Percentiles rank a stretch among this genome's conserved stretches.
These are phyloP conservation scores for Stegodyphus dumicola DNA, from an alignment of 1,140 invertebrate species.

Conservation along the genomic window DNA sequence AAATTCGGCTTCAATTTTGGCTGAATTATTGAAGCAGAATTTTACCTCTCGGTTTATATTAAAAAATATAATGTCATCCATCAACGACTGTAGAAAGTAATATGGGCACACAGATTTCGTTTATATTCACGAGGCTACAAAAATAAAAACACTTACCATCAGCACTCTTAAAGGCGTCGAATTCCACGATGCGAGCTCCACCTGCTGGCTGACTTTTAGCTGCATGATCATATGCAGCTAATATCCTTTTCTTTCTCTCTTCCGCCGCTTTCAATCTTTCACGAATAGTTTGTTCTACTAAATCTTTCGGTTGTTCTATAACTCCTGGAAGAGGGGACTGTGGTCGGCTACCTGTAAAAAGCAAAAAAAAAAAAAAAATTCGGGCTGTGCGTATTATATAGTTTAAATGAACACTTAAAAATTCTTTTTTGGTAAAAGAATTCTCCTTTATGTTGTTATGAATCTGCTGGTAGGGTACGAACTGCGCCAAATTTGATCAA, in stretches of 20 bases:
- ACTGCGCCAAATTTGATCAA: too few species aligned
- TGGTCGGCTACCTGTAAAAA: not conserved
- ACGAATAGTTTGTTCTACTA: slow-evolving; percentile 63
- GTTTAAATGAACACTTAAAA: too few species aligned
- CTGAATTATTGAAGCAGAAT: too few species aligned
- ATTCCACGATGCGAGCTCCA: slow-evolving; percentile 55
- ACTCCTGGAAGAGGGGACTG: not conserved
- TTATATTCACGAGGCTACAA: not conserved
- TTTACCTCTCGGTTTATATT: too few species aligned
- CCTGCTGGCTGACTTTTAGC: slow-evolving; percentile 62
- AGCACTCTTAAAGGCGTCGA: slow-evolving; percentile 61
- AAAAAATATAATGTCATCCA: too few species aligned
- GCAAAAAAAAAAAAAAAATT: not conserved
- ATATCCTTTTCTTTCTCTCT: slow-evolving; percentile 57
- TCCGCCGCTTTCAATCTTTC: slow-evolving; percentile 55
- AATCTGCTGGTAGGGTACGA: too few species aligned
- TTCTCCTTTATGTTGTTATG: too few species aligned
- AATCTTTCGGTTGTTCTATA: slow-evolving; percentile 27
- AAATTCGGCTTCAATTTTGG: too few species aligned
- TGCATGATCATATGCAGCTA: slow-evolving; percentile 63
- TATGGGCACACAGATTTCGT: too few species aligned
- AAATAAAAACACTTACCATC: slow-evolving; percentile 60
- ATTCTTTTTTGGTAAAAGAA: too few species aligned
- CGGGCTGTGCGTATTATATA: too few species aligned
- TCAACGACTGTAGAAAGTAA: too few species aligned